phyloP scores from a whole-genome alignment of 2,888 invertebrate species.

The Erpobdella octoculata region DNA sequence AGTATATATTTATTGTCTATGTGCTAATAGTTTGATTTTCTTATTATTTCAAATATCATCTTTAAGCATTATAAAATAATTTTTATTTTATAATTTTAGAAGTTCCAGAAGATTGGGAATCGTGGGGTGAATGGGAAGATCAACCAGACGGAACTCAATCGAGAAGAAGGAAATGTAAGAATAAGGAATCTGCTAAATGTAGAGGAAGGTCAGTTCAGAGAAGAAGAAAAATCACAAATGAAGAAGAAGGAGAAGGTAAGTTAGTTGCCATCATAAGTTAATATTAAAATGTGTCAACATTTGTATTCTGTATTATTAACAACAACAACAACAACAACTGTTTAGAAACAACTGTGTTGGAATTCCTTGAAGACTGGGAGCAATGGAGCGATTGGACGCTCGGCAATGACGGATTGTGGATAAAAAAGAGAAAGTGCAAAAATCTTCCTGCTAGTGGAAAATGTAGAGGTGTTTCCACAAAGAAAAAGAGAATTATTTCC shows the following conservation, averaged over 20 bases:
- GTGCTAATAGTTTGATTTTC: no score
- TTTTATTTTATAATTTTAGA: no score
- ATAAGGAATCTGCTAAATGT: neutral
- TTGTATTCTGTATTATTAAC: no score
- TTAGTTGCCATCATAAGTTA: no score
- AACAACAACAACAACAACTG: neutral
- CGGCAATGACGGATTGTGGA: neutral
- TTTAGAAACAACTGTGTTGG: neutral
- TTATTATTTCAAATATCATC: no score
- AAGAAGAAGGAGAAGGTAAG: no score
- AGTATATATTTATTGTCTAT: no score
- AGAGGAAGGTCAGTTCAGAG: neutral
- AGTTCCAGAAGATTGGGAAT: slow-evolving; percentile 1
- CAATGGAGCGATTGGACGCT: neutral
- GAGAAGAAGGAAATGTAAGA: neutral
- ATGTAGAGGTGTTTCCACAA: slow-evolving; percentile 6
- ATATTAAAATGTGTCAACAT: no score
- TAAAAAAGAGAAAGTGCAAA: slow-evolving; percentile 12
- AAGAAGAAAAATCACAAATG: neutral
- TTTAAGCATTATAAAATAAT: no score
- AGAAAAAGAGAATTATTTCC: slow-evolving; percentile 1
- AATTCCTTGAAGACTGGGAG: slow-evolving; percentile 5
- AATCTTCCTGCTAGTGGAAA: slow-evolving; percentile 4
- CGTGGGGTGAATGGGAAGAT: neutral
- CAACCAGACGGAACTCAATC: neutral